Evolutionary conservation across 2,797 vertebrate genomes (phyloP), one percentile per base, ranked within the genome.

Genomic region (Acomys russatus): DNA sequence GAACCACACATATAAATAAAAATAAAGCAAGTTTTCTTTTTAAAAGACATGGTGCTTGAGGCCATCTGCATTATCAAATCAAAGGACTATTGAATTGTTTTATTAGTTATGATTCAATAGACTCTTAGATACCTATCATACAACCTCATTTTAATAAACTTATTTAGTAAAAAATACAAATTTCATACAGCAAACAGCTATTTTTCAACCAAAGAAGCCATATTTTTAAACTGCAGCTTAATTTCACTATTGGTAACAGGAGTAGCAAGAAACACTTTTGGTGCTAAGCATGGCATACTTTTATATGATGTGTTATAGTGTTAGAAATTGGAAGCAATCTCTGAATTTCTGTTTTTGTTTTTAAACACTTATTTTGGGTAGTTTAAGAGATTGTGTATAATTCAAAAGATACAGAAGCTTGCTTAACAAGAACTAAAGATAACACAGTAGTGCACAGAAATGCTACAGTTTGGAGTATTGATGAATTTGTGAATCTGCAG

Each of bases 121-220:
- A 70, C 51, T 91, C 28, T 93, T 93, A 82, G 74, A 7, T 22
- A 92, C 44, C n/a, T 89, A 86, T 79, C 25, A 83, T 63, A 49
- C 54, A 38, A 20, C 6, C 61, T 96, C 28, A 86, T 91, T 96
- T 92, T 90, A 97, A 76, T 85, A 35, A 35, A 54, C 97, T 87
- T 97, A 6, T 95, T 33, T 83, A 17, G 6, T 87, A 88, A 70
- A 86, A 92, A 49, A 1, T 63, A 56, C 25, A 5, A 83, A 49
- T 88, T 94, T 11, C 20, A 85, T 56, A 63, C 35, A 91, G 10
- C 71, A 56, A 63, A 89, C 76, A 63, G 8, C 51, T 86, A 14
- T 71, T 78, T 93, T 92, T 96, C 88, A 35, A 54, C 38, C n/a
- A 35, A 22, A 23, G 35, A 92, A 95, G 20, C n/a, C 20, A 56